phyloP scores from a whole-genome alignment of 2,797 vertebrate species.

The Tangara arthus region DNA sequence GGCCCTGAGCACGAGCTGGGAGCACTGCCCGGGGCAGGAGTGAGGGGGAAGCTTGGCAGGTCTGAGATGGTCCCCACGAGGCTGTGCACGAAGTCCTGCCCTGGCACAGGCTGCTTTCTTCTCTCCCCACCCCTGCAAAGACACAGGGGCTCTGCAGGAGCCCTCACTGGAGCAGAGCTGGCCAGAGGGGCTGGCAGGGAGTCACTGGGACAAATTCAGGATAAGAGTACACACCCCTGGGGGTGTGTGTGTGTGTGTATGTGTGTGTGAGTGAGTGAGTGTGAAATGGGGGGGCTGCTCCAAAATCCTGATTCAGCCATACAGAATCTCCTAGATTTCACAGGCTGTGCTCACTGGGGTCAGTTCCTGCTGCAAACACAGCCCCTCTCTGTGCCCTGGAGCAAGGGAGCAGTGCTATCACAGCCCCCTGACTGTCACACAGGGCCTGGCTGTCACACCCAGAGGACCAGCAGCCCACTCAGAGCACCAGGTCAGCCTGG shows the following conservation, averaged over 20 bases:
- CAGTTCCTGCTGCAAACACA: not conserved
- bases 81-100: not conserved
- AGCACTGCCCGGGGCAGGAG: not conserved
- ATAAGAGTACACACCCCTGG: not conserved
- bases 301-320: not conserved
- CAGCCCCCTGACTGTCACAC: not conserved
- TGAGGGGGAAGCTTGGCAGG: not conserved
- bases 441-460: not conserved
- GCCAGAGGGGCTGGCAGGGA: not conserved
- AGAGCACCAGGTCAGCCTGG: not conserved
- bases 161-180: not conserved
- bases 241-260: no score
- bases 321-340: rapidly evolving
- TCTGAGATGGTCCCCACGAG: rapidly evolving
- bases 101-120: not conserved
- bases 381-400: not conserved
- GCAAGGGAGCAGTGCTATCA: rapidly evolving
- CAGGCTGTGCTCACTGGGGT: not conserved
- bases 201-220: not conserved
- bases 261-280: not conserved
- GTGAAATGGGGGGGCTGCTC: not conserved
- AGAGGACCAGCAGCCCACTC: not conserved
- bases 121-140: not conserved
- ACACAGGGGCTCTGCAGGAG: not conserved
- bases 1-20: not conserved